Evolutionary conservation across 1,140 invertebrate genomes (phyloP).

Genomic region (Solen grandis): DNA sequence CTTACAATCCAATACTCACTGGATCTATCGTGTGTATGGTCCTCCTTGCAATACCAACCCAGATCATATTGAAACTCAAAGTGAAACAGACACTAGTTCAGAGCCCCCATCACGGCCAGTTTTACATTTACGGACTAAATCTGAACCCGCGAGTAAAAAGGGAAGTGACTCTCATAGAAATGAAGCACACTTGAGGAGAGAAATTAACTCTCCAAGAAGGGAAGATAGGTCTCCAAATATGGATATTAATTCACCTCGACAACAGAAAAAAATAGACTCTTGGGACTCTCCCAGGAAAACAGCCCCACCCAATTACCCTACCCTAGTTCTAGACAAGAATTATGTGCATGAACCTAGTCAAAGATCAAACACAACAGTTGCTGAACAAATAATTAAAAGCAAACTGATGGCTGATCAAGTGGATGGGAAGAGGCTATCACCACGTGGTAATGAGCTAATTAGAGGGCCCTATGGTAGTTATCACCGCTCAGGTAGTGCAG

Average conservation of each 20-base stretch:
- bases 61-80: no score
- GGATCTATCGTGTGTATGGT: slow-evolving; percentile 63
- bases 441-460: background rate
- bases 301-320: slow-evolving; percentile 20
- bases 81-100: no score
- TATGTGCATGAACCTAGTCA: slow-evolving; percentile 16
- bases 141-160: slow-evolving; percentile 15
- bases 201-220: slow-evolving; percentile 33
- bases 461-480: slow-evolving; percentile 18
- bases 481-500: slow-evolving; percentile 40
- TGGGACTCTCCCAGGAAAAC: slow-evolving; percentile 39
- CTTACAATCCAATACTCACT: slow-evolving; percentile 62
- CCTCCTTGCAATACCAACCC: slow-evolving; percentile 27
- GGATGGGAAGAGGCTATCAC: background rate
- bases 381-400: slow-evolving; percentile 40
- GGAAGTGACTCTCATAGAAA: background rate
- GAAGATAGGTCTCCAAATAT: no score
- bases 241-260: slow-evolving; percentile 42
- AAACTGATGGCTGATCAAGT: slow-evolving; percentile 19
- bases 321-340: background rate
- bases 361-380: slow-evolving; percentile 3
- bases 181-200: background rate
- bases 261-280: slow-evolving; percentile 4
- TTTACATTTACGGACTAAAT: slow-evolving; percentile 30
- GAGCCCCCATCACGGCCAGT: no score